Conservation (phyloP, 1,140 invertebrate species). For the Cydia strobilella region DNA sequence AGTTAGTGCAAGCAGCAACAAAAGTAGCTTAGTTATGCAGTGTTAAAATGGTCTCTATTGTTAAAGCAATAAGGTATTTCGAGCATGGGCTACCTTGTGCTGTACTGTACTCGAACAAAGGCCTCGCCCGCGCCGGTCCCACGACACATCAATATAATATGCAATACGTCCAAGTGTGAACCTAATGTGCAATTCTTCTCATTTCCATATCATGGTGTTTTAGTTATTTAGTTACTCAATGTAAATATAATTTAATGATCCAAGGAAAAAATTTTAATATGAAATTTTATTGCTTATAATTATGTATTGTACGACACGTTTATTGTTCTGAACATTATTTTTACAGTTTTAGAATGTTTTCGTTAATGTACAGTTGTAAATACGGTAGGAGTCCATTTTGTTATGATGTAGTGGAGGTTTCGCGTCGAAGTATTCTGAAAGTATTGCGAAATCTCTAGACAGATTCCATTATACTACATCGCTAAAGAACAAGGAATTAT, state of each 20-base stretch:
- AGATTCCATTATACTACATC: conserved; percentile 34
- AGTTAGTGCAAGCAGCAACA: not conserved
- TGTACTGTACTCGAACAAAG: conserved; percentile 32
- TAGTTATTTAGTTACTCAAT: conserved; percentile 71
- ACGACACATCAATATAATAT: conserved; percentile 51
- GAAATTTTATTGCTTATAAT: conserved; percentile 66
- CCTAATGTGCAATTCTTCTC: conserved; percentile 76
- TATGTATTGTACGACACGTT: conserved; percentile 58
- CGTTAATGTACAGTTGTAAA: conserved; percentile 79
- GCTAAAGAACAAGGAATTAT: conserved; percentile 62
- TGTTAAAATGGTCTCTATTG: not conserved
- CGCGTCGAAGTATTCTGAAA: not conserved
- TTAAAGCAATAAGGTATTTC: not conserved
- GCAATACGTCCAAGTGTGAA: conserved; percentile 71
- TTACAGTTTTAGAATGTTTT: conserved; percentile 65
- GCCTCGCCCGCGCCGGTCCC: conserved; percentile 41
- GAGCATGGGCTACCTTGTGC: not conserved
- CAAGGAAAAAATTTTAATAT: conserved; percentile 62
- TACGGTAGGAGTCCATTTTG: conserved; percentile 76
- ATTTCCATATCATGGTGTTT: conserved; percentile 75
- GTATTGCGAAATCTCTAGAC: conserved; percentile 34
- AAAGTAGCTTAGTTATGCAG: not conserved
- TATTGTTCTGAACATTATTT: conserved; percentile 73
- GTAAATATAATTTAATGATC: conserved; percentile 78
- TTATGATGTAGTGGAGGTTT: conserved; percentile 52